phyloP scores from a whole-genome alignment of 2,113 vertebrate species.

The Tyrannus savana region DNA sequence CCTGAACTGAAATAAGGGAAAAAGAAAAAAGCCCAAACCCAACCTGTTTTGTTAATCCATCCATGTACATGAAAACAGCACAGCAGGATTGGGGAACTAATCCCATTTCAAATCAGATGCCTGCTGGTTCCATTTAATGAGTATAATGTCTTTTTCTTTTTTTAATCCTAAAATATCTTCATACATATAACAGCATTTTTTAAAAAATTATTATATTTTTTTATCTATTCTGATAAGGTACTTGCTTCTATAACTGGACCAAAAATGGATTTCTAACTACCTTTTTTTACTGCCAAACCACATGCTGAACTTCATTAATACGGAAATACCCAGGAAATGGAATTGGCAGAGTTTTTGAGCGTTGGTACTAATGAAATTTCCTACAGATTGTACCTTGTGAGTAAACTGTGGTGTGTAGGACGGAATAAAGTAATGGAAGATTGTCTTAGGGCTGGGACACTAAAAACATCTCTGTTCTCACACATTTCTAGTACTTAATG shows the following conservation, averaged over 20 bases:
- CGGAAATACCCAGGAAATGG: not conserved
- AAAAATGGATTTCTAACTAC: not conserved
- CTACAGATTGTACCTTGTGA: not conserved
- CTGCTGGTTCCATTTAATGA: slow-evolving; percentile 53
- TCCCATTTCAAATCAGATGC: slow-evolving; percentile 62
- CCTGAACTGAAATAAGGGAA: not conserved
- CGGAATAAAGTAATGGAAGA: not conserved
- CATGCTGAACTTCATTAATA: not conserved
- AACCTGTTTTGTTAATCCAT: slow-evolving; percentile 54
- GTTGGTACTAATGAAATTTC: not conserved
- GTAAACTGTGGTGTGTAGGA: not conserved
- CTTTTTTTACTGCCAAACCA: not conserved
- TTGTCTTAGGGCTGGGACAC: not conserved
- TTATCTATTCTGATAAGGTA: not conserved
- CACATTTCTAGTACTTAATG: not conserved
- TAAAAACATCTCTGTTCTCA: not conserved
- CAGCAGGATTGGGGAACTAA: slow-evolving; percentile 47
- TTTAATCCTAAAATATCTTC: slow-evolving; percentile 24
- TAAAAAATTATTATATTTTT: not conserved
- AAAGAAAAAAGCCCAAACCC: not conserved
- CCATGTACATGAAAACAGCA: slow-evolving; percentile 31
- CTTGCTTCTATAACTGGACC: not conserved
- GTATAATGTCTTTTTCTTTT: slow-evolving; percentile 22
- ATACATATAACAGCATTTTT: not conserved
- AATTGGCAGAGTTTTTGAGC: not conserved